Percentiles rank a stretch among this genome's conserved stretches.
These are phyloP conservation scores for Diloba caeruleocephala DNA, from an alignment of 2,888 invertebrate genomes.

Conservation along the genomic window DNA sequence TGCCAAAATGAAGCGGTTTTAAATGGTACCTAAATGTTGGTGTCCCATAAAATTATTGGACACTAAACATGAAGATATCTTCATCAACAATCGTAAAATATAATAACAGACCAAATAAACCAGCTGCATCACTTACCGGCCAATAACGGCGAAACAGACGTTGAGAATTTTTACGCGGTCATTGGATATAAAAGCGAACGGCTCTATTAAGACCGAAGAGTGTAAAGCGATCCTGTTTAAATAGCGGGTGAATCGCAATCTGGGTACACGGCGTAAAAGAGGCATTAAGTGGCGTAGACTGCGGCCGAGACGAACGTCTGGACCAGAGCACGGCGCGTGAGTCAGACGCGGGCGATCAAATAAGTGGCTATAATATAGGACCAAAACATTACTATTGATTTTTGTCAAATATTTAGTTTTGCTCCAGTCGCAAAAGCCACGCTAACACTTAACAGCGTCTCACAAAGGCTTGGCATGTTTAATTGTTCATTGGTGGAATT, in stretches of 20 bases:
- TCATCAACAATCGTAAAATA: constrained; percentile 21
- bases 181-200: constrained; percentile 79
- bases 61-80: too few species aligned
- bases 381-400: too few species aligned
- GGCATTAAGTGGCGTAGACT: constrained; percentile 73
- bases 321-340: constrained; percentile 1
- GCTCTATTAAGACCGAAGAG: constrained; percentile 81
- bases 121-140: constrained; percentile 44
- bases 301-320: constrained; percentile 56
- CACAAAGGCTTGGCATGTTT: too few species aligned
- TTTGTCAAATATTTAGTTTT: too few species aligned
- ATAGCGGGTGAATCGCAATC: constrained; percentile 77
- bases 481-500: too few species aligned
- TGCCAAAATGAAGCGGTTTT: too few species aligned
- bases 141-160: constrained; percentile 51
- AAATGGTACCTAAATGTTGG: too few species aligned
- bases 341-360: not conserved
- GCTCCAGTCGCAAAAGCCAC: too few species aligned
- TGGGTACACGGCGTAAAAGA: constrained; percentile 80
- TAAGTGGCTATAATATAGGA: not conserved
- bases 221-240: constrained; percentile 80
- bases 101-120: constrained; percentile 43
- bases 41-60: constrained; percentile 26
- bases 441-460: too few species aligned
- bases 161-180: constrained; percentile 76